phyloP scores from a whole-genome alignment of 2,888 invertebrate species.

The Lottia gigantea region DNA sequence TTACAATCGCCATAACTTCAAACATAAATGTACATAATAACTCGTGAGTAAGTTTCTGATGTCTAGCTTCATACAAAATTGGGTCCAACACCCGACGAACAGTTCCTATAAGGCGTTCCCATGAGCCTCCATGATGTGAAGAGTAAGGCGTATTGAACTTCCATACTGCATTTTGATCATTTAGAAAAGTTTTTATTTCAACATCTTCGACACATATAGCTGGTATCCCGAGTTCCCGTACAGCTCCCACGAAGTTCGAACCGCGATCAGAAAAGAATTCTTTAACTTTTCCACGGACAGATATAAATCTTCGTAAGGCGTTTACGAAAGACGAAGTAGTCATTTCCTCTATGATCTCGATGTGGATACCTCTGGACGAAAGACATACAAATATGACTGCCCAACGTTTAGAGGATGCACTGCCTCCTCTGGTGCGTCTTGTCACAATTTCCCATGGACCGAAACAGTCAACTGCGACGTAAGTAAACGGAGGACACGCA shows the following conservation, averaged over 20 bases:
- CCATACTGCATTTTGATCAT: slow-evolving; percentile 20
- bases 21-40: too few relatives aligned
- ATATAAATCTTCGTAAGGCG: slow-evolving; percentile 28
- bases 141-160: slow-evolving; percentile 32
- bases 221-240: too few relatives aligned
- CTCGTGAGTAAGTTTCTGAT: too few relatives aligned
- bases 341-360: slow-evolving; percentile 36
- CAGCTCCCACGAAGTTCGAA: too few relatives aligned
- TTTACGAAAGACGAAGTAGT: slow-evolving; percentile 36
- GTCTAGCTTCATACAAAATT: too few relatives aligned
- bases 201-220: too few relatives aligned
- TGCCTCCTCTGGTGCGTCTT: slow-evolving; percentile 15
- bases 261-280: too few relatives aligned
- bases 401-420: slow-evolving; percentile 32
- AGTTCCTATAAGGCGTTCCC: slow-evolving; percentile 33
- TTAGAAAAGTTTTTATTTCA: too few relatives aligned
- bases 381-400: slow-evolving; percentile 36
- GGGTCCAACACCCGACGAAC: too few relatives aligned
- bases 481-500: slow-evolving; percentile 16
- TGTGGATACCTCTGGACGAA: slow-evolving; percentile 33
- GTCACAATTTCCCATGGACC: slow-evolving; percentile 19
- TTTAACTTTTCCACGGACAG: slow-evolving; percentile 13
- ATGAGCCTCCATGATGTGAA: slow-evolving; percentile 34
- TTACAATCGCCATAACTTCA: neutral
- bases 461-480: slow-evolving; percentile 20